A percentile compares a stretch with the other conserved stretches of the same genome.
Conservation (phyloP, 1,140 invertebrate genomes). For the Ditylenchus dipsaci region DNA sequence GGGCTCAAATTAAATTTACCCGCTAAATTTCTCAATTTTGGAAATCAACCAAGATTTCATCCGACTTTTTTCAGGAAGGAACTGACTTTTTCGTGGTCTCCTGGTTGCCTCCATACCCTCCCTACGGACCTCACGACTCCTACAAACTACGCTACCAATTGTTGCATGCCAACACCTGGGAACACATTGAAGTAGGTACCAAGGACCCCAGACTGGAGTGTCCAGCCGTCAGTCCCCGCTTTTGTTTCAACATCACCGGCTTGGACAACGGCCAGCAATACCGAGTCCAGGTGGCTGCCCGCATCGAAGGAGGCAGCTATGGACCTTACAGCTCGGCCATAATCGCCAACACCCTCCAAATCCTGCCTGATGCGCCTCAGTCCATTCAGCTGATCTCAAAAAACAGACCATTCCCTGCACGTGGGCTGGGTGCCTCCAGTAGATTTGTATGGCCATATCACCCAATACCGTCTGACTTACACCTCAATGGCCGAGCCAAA, state of each 20-base stretch:
- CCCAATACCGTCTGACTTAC: constrained; percentile 37
- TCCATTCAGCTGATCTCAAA: constrained; percentile 56
- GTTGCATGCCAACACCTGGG: constrained; percentile 47
- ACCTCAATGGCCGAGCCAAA: constrained; percentile 39
- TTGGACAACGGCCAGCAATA: constrained; percentile 54
- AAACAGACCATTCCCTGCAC: constrained; percentile 58
- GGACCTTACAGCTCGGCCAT: constrained; percentile 51
- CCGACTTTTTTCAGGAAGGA: constrained; percentile 9
- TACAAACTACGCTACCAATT: constrained; percentile 57
- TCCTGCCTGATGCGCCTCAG: constrained; percentile 56
- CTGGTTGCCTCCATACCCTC: constrained; percentile 45
- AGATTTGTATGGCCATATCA: constrained; percentile 52
- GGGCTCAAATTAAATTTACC: no score
- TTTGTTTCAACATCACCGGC: constrained; percentile 58
- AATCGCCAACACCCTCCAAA: constrained; percentile 57
- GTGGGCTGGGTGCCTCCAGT: constrained; percentile 54
- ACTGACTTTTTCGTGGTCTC: constrained; percentile 24
- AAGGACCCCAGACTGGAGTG: constrained; percentile 52
- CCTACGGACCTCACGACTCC: constrained; percentile 57
- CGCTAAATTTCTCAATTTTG: no score
- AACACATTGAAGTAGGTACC: constrained; percentile 42
- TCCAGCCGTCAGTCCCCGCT: constrained; percentile 49
- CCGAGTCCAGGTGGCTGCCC: constrained; percentile 54
- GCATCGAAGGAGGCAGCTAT: constrained; percentile 55
- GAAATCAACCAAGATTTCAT: no score